Evolutionary conservation across 2,113 vertebrate species (phyloP).

Genomic region (Buteo buteo): DNA sequence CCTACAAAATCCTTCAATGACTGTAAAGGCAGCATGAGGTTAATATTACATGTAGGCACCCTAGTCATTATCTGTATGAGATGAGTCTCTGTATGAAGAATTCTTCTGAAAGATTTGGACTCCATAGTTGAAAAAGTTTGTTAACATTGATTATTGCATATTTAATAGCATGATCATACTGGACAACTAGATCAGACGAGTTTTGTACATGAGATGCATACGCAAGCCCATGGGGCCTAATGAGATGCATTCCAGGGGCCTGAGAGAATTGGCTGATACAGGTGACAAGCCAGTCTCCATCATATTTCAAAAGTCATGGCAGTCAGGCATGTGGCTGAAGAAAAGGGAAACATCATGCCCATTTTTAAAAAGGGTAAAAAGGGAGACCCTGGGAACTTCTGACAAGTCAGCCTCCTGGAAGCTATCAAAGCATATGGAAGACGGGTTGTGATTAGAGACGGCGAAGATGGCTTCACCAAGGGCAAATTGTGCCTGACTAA

Average conservation of each 20-base stretch:
- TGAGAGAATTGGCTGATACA: background rate
- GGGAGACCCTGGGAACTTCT: background rate
- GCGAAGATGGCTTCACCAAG: background rate
- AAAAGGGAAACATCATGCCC: background rate
- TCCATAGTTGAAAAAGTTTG: background rate
- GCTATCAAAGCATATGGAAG: background rate
- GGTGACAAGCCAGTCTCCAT: background rate
- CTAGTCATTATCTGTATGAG: background rate
- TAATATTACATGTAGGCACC: background rate
- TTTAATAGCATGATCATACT: background rate
- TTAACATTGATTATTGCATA: background rate
- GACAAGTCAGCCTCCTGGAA: background rate
- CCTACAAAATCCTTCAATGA: background rate
- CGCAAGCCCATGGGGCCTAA: background rate
- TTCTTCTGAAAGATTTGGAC: background rate
- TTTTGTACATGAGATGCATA: background rate
- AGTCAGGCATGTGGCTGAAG: background rate
- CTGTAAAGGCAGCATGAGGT: background rate
- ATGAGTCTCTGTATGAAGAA: background rate
- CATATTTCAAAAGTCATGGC: background rate
- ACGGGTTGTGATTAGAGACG: background rate
- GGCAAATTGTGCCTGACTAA: background rate
- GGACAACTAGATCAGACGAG: background rate
- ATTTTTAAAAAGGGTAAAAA: background rate
- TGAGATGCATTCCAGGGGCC: background rate